These are phyloP conservation scores for Oreotrochilus melanogaster DNA, from an alignment of 2,113 vertebrate genomes.

Conservation along the genomic window DNA sequence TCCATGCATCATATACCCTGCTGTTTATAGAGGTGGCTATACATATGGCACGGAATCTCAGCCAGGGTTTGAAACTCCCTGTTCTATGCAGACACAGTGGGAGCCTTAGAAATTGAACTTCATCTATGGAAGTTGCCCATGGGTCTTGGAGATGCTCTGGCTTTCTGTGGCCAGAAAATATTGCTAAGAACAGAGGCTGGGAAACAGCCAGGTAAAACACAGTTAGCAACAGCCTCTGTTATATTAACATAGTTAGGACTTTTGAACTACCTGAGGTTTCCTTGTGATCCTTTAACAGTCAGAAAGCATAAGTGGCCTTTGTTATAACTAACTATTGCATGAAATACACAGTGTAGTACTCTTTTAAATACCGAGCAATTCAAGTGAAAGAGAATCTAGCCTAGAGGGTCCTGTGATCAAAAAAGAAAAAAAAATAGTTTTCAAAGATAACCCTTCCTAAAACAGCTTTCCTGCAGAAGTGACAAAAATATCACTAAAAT, in stretches of 20 bases:
- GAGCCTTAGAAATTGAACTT: conserved; percentile 17
- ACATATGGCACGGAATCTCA: conserved; percentile 52
- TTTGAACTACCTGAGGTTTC: background rate
- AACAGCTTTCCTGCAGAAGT: background rate
- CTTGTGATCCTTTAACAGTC: background rate
- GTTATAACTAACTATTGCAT: background rate
- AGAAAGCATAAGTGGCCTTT: background rate
- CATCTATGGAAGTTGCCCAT: conserved; percentile 14
- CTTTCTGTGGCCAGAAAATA: conserved; percentile 23
- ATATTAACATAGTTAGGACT: background rate
- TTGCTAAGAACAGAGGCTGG: background rate
- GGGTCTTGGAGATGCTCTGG: conserved; percentile 12
- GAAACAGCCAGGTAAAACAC: background rate
- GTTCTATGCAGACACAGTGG: background rate
- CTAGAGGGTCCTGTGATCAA: background rate
- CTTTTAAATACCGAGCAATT: background rate
- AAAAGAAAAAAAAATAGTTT: background rate
- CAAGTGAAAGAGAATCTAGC: background rate
- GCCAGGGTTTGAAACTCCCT: conserved; percentile 29
- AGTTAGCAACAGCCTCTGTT: background rate
- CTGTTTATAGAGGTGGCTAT: conserved; percentile 36
- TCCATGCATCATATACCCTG: conserved; percentile 34
- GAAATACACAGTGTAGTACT: background rate
- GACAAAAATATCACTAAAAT: background rate
- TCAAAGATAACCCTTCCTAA: background rate